Conservation (phyloP, 2,888 invertebrate genomes). For the Tipula lateralis region DNA sequence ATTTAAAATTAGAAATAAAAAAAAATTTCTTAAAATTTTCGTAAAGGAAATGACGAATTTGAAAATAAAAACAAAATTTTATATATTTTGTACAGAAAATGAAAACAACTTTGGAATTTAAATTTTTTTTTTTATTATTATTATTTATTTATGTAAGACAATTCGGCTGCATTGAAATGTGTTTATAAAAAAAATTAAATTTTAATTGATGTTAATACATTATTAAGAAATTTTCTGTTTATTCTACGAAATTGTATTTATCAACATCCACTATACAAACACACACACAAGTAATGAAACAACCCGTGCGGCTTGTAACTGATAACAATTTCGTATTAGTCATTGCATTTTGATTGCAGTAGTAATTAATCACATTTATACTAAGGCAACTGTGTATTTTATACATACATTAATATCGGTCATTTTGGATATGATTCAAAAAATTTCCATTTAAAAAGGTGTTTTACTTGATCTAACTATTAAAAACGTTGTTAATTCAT, state of each 20-base stretch:
- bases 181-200: slow-evolving; percentile 13
- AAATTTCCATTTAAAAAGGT: not conserved
- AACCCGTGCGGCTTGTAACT: not conserved
- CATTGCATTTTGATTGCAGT: not conserved
- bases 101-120: not conserved
- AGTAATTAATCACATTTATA: not conserved
- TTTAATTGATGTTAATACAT: not conserved
- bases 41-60: not conserved
- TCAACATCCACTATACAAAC: no score
- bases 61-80: not conserved
- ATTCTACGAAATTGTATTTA: not conserved
- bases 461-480: not conserved
- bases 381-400: not conserved
- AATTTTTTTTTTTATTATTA: not conserved
- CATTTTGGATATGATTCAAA: not conserved
- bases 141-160: slow-evolving; percentile 1
- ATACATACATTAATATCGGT: not conserved
- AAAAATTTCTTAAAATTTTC: not conserved
- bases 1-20: slow-evolving; percentile 7
- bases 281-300: no score
- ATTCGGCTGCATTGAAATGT: not conserved
- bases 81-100: not conserved
- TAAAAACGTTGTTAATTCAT: no score
- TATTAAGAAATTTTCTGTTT: not conserved
- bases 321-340: not conserved